Conservation (phyloP, 2,888 invertebrate species). For the Alitta virens region DNA sequence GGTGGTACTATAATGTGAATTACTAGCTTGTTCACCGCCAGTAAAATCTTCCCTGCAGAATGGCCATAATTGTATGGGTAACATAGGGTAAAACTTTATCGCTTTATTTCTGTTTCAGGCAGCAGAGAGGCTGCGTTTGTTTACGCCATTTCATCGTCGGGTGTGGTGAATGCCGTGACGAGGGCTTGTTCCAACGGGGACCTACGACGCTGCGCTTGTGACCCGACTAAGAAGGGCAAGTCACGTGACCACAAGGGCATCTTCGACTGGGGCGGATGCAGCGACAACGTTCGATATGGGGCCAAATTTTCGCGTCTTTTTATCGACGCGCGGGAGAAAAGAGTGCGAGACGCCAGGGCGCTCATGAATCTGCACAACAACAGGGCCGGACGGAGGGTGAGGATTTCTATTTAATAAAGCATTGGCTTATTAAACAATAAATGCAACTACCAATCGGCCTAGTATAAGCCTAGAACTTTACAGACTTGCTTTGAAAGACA, state of each 20-base stretch:
- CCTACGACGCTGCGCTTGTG: constrained; percentile 83
- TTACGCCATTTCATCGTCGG: constrained; percentile 63
- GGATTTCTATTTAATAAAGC: too few relatives aligned
- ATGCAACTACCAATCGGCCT: too few relatives aligned
- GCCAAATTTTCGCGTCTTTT: constrained; percentile 91
- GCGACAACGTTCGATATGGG: constrained; percentile 53
- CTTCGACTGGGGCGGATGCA: constrained; percentile 53
- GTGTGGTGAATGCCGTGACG: constrained; percentile 84
- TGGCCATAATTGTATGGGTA: too few relatives aligned
- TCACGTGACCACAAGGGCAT: constrained; percentile 12
- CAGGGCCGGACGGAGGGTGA: constrained; percentile 91
- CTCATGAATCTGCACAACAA: constrained; percentile 98
- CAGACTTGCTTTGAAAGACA: too few relatives aligned
- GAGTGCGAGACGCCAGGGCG: constrained; percentile 66
- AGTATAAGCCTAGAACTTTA: too few relatives aligned
- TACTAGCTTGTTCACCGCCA: too few relatives aligned
- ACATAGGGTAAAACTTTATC: not conserved
- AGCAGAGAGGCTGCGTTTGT: constrained; percentile 64
- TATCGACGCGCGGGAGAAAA: constrained; percentile 82
- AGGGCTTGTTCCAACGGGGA: constrained; percentile 89
- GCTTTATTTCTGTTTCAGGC: constrained; percentile 41
- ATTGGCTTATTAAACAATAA: too few relatives aligned
- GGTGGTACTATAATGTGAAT: too few relatives aligned
- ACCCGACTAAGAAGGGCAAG: constrained; percentile 44
- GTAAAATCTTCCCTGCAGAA: too few relatives aligned